Percentiles rank a stretch among this genome's conserved stretches.
Evolutionary conservation across 2,113 vertebrate genomes (phyloP).

Genomic region (Fregetta grallaria): DNA sequence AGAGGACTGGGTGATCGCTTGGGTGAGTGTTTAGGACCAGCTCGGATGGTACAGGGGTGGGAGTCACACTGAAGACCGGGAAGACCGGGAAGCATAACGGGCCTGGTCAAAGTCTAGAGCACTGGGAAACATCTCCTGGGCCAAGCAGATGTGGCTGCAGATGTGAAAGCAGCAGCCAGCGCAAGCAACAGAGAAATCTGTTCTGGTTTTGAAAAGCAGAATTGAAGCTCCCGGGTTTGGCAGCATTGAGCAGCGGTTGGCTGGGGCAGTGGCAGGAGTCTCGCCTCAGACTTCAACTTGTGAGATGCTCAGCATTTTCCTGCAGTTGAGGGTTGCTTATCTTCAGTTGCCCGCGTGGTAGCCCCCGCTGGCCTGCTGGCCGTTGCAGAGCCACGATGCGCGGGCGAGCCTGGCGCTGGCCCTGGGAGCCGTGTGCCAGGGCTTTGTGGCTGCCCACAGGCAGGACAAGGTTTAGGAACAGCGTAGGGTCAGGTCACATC

Average conservation of each 20-base stretch:
- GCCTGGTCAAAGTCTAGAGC: neutral
- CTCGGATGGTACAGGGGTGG: neutral
- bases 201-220: neutral
- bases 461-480: neutral
- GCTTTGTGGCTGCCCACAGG: neutral
- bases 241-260: neutral
- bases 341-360: neutral
- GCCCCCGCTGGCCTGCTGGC: neutral
- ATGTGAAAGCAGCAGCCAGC: neutral
- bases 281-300: neutral
- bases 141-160: neutral
- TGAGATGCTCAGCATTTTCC: neutral
- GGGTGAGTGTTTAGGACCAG: neutral
- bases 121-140: neutral
- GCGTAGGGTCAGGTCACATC: neutral
- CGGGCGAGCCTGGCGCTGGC: rapidly evolving
- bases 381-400: rapidly evolving
- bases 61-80: neutral
- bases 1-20: rapidly evolving
- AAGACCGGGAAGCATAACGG: neutral
- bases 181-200: neutral
- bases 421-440: neutral
- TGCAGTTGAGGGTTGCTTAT: neutral
- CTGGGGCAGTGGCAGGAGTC: neutral
- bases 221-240: neutral